phyloP scores from a whole-genome alignment of 2,113 vertebrate species.

The Menidia beryllina region DNA sequence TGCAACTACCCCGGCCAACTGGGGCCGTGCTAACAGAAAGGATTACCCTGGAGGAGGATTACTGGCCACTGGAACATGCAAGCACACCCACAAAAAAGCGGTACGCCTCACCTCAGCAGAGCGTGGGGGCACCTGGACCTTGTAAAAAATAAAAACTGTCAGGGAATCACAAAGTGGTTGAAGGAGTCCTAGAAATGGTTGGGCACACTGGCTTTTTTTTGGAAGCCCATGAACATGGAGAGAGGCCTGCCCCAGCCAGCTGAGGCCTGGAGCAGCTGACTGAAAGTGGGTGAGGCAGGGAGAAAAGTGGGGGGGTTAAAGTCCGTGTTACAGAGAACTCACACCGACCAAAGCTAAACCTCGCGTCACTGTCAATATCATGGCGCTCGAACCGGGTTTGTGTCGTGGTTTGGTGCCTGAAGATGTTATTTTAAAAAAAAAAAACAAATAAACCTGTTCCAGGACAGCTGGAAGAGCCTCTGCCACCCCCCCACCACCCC shows the following conservation, averaged over 20 bases:
- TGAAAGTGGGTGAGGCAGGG: constrained; percentile 51
- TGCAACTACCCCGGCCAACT: constrained; percentile 58
- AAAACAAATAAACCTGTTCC: background rate
- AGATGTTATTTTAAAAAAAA: background rate
- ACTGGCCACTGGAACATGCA: constrained; percentile 57
- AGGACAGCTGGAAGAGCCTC: background rate
- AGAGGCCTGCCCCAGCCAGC: constrained; percentile 51
- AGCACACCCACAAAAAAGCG: constrained; percentile 38
- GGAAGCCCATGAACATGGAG: constrained; percentile 13
- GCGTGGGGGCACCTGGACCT: no score
- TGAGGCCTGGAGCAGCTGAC: constrained; percentile 63
- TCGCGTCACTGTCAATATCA: background rate
- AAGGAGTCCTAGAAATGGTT: constrained; percentile 3
- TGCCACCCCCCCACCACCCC: background rate
- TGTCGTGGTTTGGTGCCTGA: background rate
- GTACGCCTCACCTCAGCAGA: no score
- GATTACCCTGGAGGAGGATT: constrained; percentile 74
- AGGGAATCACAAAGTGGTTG: constrained; percentile 4
- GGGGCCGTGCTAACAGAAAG: constrained; percentile 63
- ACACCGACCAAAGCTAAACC: background rate
- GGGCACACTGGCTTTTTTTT: background rate
- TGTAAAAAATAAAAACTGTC: constrained; percentile 9
- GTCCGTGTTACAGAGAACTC: background rate
- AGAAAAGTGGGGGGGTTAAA: background rate
- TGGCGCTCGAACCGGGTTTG: background rate